Conservation (phyloP, 2,888 invertebrate species). For the Tachina lurida region DNA sequence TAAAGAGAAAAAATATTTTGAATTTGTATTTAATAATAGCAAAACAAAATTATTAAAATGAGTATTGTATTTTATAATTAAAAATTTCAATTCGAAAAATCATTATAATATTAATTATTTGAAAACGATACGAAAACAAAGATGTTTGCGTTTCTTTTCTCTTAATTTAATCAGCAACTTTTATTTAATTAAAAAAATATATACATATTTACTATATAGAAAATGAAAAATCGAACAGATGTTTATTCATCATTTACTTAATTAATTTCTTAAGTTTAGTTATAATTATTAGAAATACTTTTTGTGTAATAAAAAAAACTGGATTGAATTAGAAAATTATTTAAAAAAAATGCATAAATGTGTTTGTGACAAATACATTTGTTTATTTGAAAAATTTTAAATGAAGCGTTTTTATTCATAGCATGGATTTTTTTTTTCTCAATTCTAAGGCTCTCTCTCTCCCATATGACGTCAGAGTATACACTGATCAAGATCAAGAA, state of each 20-base stretch:
- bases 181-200: not conserved
- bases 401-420: constrained; percentile 2
- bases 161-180: not conserved
- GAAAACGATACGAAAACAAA: no score
- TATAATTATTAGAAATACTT: constrained; percentile 23
- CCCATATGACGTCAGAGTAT: no score
- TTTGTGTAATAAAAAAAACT: constrained; percentile 38
- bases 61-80: constrained; percentile 57
- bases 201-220: not conserved
- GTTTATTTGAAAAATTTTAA: constrained; percentile 23
- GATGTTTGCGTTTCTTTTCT: not conserved
- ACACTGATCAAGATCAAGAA: no score
- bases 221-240: constrained; percentile 20
- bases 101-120: not conserved
- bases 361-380: constrained; percentile 15
- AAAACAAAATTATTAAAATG: constrained; percentile 26
- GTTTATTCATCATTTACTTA: constrained; percentile 61
- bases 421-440: not conserved
- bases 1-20: constrained; percentile 21
- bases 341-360: constrained; percentile 2
- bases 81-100: constrained; percentile 18
- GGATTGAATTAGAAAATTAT: constrained; percentile 33
- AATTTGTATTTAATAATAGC: constrained; percentile 39
- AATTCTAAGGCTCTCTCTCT: no score
- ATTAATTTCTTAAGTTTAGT: constrained; percentile 61